Evolutionary conservation across 2,113 vertebrate species (phyloP), one percentile per base, ranked within the genome.

Genomic region (Gasterosteus aculeatus): DNA sequence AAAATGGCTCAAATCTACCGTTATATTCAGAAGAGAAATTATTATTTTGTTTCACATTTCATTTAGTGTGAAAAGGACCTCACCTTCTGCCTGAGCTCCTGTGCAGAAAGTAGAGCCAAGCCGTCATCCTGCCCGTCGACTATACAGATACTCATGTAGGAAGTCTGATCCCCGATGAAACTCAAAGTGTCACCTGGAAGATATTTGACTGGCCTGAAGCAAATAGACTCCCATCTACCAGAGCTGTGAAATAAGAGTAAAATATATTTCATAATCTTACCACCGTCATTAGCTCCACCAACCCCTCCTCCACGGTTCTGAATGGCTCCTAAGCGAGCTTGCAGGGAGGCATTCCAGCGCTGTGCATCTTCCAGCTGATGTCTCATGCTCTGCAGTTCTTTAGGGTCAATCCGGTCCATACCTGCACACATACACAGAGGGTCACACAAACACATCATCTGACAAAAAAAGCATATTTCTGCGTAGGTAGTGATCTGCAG

Each of bases 131-230:
- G 91, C 26, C 79, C 92, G 33, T 96, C 96, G 68, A 95, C 95
- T 64, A 98, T 91, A 89, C 96, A 98, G 88, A 99, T 98, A 81
- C 97, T 99, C 94, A 99, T 95, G 22, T 99, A 99, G 46, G 98
- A 97, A 0, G 98, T 99, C 89, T 98, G 97, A 85, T 99, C 96
- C 15, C 96, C 96, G 77, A 95, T 93, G 92, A 95, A 96, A 82
- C 96, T 97, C 7, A 96, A 77, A 0, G 95, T 94, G 80, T 98
- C 96, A 61, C 94, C 97, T 98, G 70, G 79, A 88, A 87, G 64
- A 70, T 62, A 61, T 41, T n/a, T 14, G 1, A 26, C 12, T 65
- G 29, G 64, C 11, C 2, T 5, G 19, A 31, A 62, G 63, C 1
- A 19, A 54, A 31, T 41, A 18, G 0, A 29, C 1, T 33, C 10